Evolutionary conservation across 2,888 invertebrate species (phyloP).

Genomic region (Drosophila monieri): DNA sequence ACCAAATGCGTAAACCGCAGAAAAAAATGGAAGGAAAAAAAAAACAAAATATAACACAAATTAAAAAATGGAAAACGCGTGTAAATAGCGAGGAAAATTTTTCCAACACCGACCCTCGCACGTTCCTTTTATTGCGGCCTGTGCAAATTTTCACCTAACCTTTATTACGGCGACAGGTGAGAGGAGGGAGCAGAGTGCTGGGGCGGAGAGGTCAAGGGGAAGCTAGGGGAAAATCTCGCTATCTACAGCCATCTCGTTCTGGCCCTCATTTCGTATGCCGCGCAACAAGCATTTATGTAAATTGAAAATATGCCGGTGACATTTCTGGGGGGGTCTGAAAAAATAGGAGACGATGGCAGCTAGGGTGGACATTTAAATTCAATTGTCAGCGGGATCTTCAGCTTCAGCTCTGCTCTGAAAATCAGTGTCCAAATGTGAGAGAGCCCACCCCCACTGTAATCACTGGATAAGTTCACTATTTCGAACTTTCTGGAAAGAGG

Average conservation of each 20-base stretch:
- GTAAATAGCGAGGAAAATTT: constrained; percentile 51
- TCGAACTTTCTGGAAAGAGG: neutral
- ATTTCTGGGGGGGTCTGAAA: constrained; percentile 26
- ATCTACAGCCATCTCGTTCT: constrained; percentile 31
- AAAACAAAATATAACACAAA: constrained; percentile 28
- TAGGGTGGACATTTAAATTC: constrained; percentile 73
- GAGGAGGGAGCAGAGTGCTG: constrained; percentile 23
- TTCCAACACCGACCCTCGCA: constrained; percentile 15
- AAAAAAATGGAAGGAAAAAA: constrained; percentile 6
- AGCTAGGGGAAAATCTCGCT: constrained; percentile 7
- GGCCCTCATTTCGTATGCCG: constrained; percentile 61
- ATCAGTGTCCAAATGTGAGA: constrained; percentile 39
- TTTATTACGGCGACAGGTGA: constrained; percentile 58
- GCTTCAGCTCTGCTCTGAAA: constrained; percentile 42
- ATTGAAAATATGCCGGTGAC: constrained; percentile 71
- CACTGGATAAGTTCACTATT: neutral
- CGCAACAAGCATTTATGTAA: constrained; percentile 77
- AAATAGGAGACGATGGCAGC: constrained; percentile 12
- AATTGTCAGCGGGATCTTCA: constrained; percentile 69
- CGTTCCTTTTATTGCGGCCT: constrained; percentile 33
- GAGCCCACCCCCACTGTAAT: constrained; percentile 12
- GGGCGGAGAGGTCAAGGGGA: neutral
- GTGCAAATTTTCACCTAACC: constrained; percentile 60
- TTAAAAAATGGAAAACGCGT: constrained; percentile 61
- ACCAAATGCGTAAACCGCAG: constrained; percentile 55